Percentiles rank a stretch among this genome's conserved stretches.
These are phyloP conservation scores for Eulimnadia texana DNA, from an alignment of 1,140 invertebrate species.

Conservation along the genomic window DNA sequence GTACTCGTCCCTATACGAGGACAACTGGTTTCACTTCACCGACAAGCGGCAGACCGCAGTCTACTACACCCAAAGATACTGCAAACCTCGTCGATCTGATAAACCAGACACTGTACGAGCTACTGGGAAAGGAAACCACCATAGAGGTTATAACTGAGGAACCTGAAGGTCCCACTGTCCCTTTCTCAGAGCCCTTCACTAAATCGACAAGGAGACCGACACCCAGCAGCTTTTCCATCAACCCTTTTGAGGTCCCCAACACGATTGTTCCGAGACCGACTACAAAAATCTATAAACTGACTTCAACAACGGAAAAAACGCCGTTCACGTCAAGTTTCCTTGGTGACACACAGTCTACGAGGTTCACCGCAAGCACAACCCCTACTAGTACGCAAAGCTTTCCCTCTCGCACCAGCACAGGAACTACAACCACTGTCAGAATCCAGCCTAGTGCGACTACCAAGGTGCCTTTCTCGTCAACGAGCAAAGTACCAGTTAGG, in stretches of 20 bases:
- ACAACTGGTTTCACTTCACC: not conserved
- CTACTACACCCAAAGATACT: not conserved
- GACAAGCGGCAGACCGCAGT: not conserved
- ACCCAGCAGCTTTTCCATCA: not conserved
- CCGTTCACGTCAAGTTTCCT: not conserved
- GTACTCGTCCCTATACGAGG: not conserved
- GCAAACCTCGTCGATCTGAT: not conserved
- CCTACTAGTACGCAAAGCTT: no score
- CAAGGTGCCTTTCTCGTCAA: not conserved
- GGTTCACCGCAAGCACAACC: no score
- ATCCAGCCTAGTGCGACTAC: not conserved
- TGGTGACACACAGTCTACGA: no score
- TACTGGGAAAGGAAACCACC: not conserved
- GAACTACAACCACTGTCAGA: not conserved
- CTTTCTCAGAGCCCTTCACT: not conserved
- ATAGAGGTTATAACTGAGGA: not conserved
- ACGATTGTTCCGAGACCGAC: not conserved
- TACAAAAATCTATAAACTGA: not conserved
- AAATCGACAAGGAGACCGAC: not conserved
- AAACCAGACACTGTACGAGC: not conserved
- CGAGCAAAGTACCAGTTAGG: not conserved
- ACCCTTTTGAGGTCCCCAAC: not conserved
- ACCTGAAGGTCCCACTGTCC: not conserved
- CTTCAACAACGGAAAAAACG: not conserved
- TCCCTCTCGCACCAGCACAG: not conserved